Percentiles rank a stretch among this genome's conserved stretches.
Conservation (phyloP, 92 coral and sea anemone species). For the Parazoanthus atlanticus region DNA sequence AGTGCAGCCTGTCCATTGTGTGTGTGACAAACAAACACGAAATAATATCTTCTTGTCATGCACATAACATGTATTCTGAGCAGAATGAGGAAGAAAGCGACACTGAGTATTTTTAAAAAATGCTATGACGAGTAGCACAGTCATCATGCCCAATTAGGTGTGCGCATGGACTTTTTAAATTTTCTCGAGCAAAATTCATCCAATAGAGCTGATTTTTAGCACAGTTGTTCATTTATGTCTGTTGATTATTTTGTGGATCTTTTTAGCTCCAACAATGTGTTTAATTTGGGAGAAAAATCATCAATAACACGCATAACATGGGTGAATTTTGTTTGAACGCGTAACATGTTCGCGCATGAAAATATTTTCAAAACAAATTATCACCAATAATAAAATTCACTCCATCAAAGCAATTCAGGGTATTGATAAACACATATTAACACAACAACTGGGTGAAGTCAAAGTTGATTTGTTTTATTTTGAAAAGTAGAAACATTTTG, state of each 20-base stretch:
- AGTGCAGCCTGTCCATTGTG: neutral
- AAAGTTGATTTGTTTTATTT: constrained; percentile 28
- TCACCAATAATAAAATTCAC: constrained; percentile 24
- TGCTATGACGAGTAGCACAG: neutral
- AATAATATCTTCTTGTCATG: constrained; percentile 10
- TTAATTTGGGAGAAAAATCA: constrained; percentile 15
- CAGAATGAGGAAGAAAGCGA: neutral
- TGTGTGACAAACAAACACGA: constrained; percentile 15
- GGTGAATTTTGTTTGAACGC: constrained; percentile 7
- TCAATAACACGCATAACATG: constrained; percentile 13
- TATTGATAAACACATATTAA: neutral
- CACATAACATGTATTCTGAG: neutral
- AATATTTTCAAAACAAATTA: constrained; percentile 10
- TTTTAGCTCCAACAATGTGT: constrained; percentile 14
- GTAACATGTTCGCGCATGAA: neutral
- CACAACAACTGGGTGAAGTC: constrained; percentile 16
- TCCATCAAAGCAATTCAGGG: constrained; percentile 17
- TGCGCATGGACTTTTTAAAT: neutral
- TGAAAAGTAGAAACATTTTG: constrained; percentile 2
- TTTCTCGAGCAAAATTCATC: constrained; percentile 29
- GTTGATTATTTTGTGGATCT: constrained; percentile 19
- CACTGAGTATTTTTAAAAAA: too few relatives aligned
- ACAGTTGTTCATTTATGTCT: constrained; percentile 18
- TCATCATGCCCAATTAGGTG: neutral
- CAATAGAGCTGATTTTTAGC: constrained; percentile 24